Percentiles rank a stretch among this genome's conserved stretches.
phyloP scores from a whole-genome alignment of 2,888 invertebrate genomes.

The Trissolcus japonicus region DNA sequence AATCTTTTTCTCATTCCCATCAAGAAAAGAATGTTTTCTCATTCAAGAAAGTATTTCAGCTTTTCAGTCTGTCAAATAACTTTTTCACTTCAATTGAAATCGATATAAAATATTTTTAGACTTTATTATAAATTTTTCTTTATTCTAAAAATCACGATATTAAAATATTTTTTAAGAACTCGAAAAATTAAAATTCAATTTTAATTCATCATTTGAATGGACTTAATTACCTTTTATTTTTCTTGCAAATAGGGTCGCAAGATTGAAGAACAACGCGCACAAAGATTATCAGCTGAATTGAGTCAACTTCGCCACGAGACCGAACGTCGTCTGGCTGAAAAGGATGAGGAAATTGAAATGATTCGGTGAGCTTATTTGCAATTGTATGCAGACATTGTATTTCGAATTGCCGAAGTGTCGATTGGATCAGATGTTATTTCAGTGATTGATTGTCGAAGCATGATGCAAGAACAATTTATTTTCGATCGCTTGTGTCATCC shows the following conservation, averaged over 20 bases:
- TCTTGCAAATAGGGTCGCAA: constrained; percentile 86
- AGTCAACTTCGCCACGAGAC: constrained; percentile 96
- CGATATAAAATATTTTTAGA: no score
- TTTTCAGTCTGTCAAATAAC: not conserved
- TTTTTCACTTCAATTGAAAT: no score
- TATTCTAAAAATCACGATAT: not conserved
- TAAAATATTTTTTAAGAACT: not conserved
- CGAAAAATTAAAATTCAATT: no score
- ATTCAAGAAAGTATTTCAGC: no score
- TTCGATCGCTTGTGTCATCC: not conserved
- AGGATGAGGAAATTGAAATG: constrained; percentile 98
- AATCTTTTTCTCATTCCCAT: not conserved
- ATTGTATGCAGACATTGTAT: no score
- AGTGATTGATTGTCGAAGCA: not conserved
- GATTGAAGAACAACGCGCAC: constrained; percentile 96
- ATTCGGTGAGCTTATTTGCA: constrained; percentile 87
- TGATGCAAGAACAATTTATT: constrained; percentile 4
- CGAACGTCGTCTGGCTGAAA: constrained; percentile 97
- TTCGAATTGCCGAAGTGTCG: not conserved
- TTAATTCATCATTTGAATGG: no score
- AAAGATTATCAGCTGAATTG: constrained; percentile 94
- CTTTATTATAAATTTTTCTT: no score
- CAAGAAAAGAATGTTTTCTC: no score
- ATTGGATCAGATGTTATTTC: not conserved
- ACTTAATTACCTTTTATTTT: no score